Base-by-base conservation (phyloP, 2,797 vertebrate species). In the Siniperca undulata region DNA sequence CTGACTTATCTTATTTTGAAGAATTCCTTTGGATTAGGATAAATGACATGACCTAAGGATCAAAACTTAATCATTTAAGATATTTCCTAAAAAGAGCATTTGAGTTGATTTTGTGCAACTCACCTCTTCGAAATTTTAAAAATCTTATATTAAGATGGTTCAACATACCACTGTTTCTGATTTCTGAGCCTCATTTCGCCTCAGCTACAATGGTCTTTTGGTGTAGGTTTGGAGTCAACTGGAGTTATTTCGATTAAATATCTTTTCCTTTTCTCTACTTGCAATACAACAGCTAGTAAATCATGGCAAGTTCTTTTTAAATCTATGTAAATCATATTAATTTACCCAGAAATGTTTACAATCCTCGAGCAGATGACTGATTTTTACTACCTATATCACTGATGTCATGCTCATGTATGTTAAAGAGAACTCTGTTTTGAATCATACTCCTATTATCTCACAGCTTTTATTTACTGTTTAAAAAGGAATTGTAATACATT, bases 401-500 rank as follows among this genome's bases (percentile, higher is more conserved):
- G 70, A 69, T 4, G 4, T 73, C 55, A 74, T 70, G 61, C 40
- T 69, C 53, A 80, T 53, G 38, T 77, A 62, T 42, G 34, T 73
- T 46, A 40, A 77, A 62, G 1, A 48, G 17, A 84, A 80, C 74
- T 27, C 58, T 16, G 22, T 70, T 83, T 55, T 30, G 50, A 75
- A 66, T 82, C 62, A 53, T 69, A 74, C 83, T 76, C 10, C 30
- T 74, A 24, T 78, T 71, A 80, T 85, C 73, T 78, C 72, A 59
- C 36, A 81, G 66, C 75, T 78, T 80, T 92, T 78, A 90, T 88
- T 88, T 82, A 88, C 81, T 65, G 61, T 42, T 80, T 72, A 70
- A 85, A 91, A 87, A 82, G 22, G 44, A 82, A 91, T 74, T 86
- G 70, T 91, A 84, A 89, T 76, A 80, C 85, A 82, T 65, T 74